Conservation (phyloP, 30 jellyfish, hydroid and myxozoan species). For the Cassiopea xamachana region DNA sequence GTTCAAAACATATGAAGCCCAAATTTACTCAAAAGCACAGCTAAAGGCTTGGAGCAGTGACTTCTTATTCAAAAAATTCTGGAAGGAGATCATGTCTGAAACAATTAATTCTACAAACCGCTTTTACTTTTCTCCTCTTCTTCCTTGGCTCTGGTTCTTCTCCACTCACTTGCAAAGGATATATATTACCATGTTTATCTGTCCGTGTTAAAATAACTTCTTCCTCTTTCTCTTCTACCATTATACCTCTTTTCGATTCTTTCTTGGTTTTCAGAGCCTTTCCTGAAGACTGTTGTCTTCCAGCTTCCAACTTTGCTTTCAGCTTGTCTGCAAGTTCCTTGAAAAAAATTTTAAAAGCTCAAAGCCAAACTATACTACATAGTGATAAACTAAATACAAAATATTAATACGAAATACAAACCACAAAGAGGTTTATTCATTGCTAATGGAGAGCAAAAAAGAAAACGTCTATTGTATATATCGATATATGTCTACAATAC, state of each 20-base stretch:
- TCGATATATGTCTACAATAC: too few species aligned
- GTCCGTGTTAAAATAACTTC: slow-evolving; percentile 83
- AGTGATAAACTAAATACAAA: too few species aligned
- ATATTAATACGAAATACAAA: too few species aligned
- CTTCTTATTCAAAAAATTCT: background rate
- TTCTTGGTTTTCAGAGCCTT: background rate
- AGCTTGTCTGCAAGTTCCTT: slow-evolving; percentile 81
- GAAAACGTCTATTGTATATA: too few species aligned
- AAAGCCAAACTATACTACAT: background rate
- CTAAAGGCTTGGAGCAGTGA: background rate
- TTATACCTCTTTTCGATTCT: background rate
- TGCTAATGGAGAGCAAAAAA: too few species aligned
- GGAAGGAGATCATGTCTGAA: background rate
- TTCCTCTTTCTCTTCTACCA: slow-evolving; percentile 40
- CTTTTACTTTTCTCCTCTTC: slow-evolving; percentile 61
- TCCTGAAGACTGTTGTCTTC: slow-evolving; percentile 15
- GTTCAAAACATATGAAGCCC: too few species aligned
- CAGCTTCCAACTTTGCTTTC: slow-evolving; percentile 71
- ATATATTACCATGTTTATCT: slow-evolving; percentile 88
- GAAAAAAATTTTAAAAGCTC: background rate
- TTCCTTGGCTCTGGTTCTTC: slow-evolving; percentile 60
- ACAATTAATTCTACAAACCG: slow-evolving; percentile 3
- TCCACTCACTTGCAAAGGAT: slow-evolving; percentile 74
- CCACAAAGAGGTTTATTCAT: too few species aligned
- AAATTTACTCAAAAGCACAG: too few species aligned